phyloP scores from a whole-genome alignment of 2,797 vertebrate genomes.

The Sparidentex hasta region DNA sequence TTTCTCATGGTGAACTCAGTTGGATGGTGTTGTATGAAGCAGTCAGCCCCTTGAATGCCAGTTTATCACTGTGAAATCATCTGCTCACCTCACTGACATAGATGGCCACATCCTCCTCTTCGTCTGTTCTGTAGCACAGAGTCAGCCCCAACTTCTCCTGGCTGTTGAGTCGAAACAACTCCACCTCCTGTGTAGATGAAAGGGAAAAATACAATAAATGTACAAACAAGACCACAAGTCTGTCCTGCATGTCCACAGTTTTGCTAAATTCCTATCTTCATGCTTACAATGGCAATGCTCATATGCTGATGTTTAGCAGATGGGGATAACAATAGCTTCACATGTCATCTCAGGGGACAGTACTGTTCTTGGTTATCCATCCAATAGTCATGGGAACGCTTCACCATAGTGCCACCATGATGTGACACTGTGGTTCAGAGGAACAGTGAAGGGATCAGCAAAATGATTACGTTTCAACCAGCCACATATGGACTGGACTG shows the following conservation, averaged over 20 bases:
- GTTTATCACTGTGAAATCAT: background rate
- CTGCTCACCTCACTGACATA: constrained; percentile 95
- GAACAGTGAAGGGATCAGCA: background rate
- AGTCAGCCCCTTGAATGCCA: background rate
- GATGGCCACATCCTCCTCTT: constrained; percentile 95
- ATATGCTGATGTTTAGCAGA: background rate
- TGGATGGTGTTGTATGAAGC: background rate
- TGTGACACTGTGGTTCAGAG: no score
- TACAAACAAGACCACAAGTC: background rate
- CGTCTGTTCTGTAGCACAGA: constrained; percentile 96
- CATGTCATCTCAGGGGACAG: no score
- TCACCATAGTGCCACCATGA: no score
- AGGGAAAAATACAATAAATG: background rate
- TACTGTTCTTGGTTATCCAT: background rate
- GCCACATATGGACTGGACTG: background rate
- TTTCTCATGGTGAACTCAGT: constrained; percentile 1
- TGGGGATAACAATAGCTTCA: background rate
- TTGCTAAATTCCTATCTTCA: background rate
- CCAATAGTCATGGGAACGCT: no score
- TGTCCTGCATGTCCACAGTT: background rate
- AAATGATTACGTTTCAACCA: background rate
- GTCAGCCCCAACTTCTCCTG: constrained; percentile 97
- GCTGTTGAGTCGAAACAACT: constrained; percentile 92
- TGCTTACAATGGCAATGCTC: background rate
- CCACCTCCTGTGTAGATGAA: constrained; percentile 88